Base-by-base conservation (phyloP, 2,113 vertebrate genomes). In the Formicarius rufipectus region DNA sequence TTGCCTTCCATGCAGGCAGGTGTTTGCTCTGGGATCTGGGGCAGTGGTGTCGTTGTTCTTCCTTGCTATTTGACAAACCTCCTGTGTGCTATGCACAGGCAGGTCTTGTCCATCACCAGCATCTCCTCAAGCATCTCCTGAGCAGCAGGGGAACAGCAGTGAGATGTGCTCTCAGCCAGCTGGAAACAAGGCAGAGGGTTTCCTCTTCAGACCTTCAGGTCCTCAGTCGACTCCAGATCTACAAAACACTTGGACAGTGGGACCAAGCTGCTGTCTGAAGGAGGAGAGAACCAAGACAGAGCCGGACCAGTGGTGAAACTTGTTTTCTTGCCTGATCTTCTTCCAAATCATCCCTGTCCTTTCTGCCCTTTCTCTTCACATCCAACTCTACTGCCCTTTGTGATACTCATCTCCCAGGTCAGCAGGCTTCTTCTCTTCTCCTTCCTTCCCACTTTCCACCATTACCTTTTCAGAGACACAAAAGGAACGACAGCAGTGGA, bases 21-120 rank as follows among this genome's bases (percentile, higher is more conserved):
- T 60, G 4, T 14, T 73, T 52, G 35, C 39, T 76, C 67, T 33
- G 40, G 20, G 45, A 25, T 18, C 31, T 62, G 42, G 66, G 30
- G 56, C 58, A 39, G 47, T 3, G 14, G 8, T 19, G 71, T 5
- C 0, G 0, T 11, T 58, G 12, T 37, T 74, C 62, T 64, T 31
- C 42, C 24, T 72, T 13, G 21, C 6, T 56, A 1, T 67, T 3
- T 88, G 74, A 71, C 59, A 82, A 28, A 81, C 23, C 45, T 55
- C 28, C 64, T 56, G 50, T 45, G 33, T 40, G 31, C 30, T 7
- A 4, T 33, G 31, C 64, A 31, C 33, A 56, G 50, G 7, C 27
- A 39, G 16, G 33, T 67, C 28, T 81, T 8, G 3, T 12, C n/a
- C n/a, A 53, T 39, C 81, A 28, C 25, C 67, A 89, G 67, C 47